Evolutionary conservation across 2,113 vertebrate genomes (phyloP), one percentile per base, ranked within the genome.

Genomic region (Ceratotherium simum): DNA sequence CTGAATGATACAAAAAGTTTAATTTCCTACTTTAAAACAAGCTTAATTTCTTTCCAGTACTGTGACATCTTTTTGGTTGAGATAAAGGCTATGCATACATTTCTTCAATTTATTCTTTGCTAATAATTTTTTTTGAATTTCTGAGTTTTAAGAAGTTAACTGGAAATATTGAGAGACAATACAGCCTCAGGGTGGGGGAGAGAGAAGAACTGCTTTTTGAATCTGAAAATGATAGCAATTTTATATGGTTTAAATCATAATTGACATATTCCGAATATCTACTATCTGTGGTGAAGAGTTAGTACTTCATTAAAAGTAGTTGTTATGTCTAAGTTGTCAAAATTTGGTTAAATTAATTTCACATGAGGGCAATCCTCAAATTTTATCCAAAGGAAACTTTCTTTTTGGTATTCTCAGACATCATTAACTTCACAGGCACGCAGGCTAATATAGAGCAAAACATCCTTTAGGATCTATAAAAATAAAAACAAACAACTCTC

Each of bases 61-160:
- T 87, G 36, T 46, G 27, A 70, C 5, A 48, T 75, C 48, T 67
- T 83, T 90, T 86, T 9, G 27, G 20, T 65, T 82, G 10, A 76
- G 51, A 23, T 39, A 56, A 69, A 88, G 12, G 17, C 9, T 64
- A 13, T 6, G 18, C 6, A 42, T 58, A 64, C 27, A 56, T 92
- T 27, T 56, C 67, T 94, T 89, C 8, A 60, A 54, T 42, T 69
- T 85, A 83, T 3, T 23, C 21, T 90, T 2, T 27, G 6, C 7
- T 80, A 36, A 46, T 58, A 81, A 9, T 76, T 58, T 36, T 42
- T 33, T 67, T 58, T 25, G 72, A 69, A 29, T 25, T 56, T 64
- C 36, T 75, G 17, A 79, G 11, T 70, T 90, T 96, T 56, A 97
- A 91, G 27, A 84, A 94, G 82, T 31, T 90, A 72, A 84, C 25